phyloP scores from a whole-genome alignment of 2,113 vertebrate genomes.

The Hemibagrus wyckioides region DNA sequence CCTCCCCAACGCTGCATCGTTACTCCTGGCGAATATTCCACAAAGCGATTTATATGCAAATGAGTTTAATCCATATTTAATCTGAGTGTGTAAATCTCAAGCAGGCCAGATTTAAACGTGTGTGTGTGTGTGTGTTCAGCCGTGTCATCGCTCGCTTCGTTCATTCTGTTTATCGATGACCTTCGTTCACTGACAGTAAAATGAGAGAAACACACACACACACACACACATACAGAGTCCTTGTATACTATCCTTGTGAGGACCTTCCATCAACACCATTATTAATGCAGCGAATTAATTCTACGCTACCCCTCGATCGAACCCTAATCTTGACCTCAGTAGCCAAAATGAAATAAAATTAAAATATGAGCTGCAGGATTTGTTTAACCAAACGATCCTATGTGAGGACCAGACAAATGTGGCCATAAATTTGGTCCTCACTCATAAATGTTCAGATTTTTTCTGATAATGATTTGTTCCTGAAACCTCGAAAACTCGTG shows the following conservation, averaged over 20 bases:
- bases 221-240: not conserved
- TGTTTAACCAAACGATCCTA: not conserved
- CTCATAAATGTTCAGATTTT: not conserved
- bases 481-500: too few species aligned
- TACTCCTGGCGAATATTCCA: conserved; percentile 10
- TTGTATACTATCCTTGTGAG: not conserved
- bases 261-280: not conserved
- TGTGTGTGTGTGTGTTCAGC: not conserved
- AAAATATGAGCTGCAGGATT: not conserved
- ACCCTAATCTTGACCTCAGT: not conserved
- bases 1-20: not conserved
- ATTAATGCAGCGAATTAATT: not conserved
- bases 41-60: conserved; percentile 39
- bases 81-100: conserved; percentile 5
- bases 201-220: not conserved
- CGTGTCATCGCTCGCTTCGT: not conserved
- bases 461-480: too few species aligned
- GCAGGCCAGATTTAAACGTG: not conserved
- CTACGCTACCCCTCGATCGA: not conserved
- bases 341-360: not conserved
- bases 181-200: not conserved
- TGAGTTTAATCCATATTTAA: conserved; percentile 42
- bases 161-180: not conserved
- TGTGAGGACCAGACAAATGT: not conserved
- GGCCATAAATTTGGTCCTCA: not conserved